Evolutionary conservation across 2,797 vertebrate genomes (phyloP).

Genomic region (Pteronotus mesoamericanus): DNA sequence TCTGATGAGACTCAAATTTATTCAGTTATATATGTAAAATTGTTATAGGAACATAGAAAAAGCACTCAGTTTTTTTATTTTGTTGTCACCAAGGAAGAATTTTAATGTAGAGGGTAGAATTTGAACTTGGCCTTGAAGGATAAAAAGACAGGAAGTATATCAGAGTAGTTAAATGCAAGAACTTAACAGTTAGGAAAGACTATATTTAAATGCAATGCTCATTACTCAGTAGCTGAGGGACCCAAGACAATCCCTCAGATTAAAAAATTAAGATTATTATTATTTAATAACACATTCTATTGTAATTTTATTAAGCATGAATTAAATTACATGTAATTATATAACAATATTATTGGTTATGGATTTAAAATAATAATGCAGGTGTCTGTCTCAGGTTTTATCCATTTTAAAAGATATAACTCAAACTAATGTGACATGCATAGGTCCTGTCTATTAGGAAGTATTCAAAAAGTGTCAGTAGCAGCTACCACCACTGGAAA

Average conservation of each 20-base stretch:
- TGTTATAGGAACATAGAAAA: background rate
- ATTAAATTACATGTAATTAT: background rate
- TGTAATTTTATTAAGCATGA: background rate
- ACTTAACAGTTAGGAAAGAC: background rate
- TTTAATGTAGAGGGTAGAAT: background rate
- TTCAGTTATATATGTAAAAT: background rate
- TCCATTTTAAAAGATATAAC: background rate
- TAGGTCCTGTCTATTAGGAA: background rate
- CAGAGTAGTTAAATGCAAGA: background rate
- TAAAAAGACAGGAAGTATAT: background rate
- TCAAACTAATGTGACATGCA: background rate
- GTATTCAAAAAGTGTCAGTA: background rate
- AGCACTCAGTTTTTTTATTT: background rate
- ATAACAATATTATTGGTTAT: background rate
- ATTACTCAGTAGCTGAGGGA: background rate
- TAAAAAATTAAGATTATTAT: background rate
- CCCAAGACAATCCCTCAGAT: background rate
- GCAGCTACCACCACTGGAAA: background rate
- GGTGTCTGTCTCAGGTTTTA: background rate
- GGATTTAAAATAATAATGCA: background rate
- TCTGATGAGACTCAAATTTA: background rate
- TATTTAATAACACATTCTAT: background rate
- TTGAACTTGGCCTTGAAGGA: background rate
- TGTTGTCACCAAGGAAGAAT: background rate
- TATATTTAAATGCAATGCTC: background rate